phyloP scores from a whole-genome alignment of 2,113 vertebrate species.

The Dinomys branickii region DNA sequence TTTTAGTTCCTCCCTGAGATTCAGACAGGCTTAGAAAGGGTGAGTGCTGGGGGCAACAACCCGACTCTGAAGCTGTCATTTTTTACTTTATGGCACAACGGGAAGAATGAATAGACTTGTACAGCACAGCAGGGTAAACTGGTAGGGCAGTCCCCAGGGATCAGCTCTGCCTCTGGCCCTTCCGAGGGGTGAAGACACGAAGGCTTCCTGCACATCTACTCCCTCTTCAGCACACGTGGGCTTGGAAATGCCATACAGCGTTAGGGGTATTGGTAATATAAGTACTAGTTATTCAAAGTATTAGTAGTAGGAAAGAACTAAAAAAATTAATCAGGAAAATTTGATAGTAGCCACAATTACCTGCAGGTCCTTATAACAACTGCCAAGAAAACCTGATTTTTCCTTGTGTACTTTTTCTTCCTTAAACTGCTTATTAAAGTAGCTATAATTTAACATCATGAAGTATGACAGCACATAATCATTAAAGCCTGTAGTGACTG shows the following conservation, averaged over 20 bases:
- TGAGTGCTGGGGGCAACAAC: too few species aligned
- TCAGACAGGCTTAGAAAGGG: not conserved
- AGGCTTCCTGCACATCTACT: not conserved
- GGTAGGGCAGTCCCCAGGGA: not conserved
- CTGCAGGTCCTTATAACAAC: not conserved
- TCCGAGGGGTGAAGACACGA: not conserved
- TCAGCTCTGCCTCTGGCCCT: not conserved
- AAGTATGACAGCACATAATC: not conserved
- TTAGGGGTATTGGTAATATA: not conserved
- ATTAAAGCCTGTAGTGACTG: not conserved
- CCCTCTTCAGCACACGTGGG: not conserved
- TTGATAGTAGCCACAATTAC: not conserved
- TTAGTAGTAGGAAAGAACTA: not conserved
- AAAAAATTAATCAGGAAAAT: not conserved
- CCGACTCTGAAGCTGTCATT: not conserved
- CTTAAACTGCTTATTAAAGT: not conserved
- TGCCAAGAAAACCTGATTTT: not conserved
- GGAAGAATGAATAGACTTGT: not conserved
- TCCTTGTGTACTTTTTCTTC: rapidly evolving
- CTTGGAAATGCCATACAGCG: not conserved
- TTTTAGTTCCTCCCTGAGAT: not conserved
- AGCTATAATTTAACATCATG: not conserved
- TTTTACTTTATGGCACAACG: not conserved
- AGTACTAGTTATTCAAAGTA: not conserved
- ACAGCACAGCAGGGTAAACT: not conserved